A percentile compares a stretch with the other conserved stretches of the same genome.
These are phyloP conservation scores for Peromyscus aztecus DNA, from an alignment of 2,797 vertebrate genomes.

Conservation along the genomic window DNA sequence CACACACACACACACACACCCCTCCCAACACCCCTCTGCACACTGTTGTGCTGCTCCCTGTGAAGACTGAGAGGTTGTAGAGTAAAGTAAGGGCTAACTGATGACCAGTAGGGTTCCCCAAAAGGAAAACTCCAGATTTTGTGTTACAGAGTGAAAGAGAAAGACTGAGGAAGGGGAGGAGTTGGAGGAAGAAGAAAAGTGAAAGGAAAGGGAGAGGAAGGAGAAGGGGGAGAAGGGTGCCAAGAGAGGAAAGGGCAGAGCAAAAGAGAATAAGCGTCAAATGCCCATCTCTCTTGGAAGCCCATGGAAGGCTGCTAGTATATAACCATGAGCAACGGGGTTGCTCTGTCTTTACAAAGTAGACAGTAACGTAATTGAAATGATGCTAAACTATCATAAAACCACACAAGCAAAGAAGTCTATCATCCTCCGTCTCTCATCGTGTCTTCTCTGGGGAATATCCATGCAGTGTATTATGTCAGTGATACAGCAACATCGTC, in stretches of 20 bases:
- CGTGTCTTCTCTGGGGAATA: background rate
- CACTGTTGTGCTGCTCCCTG: rapidly evolving
- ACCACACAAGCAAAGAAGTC: background rate
- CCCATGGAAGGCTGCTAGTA: no score
- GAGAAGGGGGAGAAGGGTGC: background rate
- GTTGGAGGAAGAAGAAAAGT: no score
- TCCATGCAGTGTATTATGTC: background rate
- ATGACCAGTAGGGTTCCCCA: background rate
- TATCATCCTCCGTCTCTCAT: background rate
- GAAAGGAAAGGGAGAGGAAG: background rate
- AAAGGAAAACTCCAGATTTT: background rate
- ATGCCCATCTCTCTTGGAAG: background rate
- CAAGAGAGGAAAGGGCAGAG: rapidly evolving
- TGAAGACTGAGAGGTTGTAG: background rate
- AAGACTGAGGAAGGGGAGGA: background rate
- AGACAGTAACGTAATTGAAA: background rate
- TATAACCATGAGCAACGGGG: background rate
- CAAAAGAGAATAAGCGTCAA: no score
- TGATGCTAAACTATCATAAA: background rate
- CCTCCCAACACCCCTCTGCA: no score
- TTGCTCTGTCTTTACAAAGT: background rate
- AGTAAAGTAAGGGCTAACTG: background rate
- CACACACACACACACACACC: background rate
- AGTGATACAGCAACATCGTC: background rate
- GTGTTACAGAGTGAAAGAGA: background rate